Percentiles rank a stretch among this genome's conserved stretches.
phyloP scores from a whole-genome alignment of 2,797 vertebrate species.

The Helostoma temminkii region DNA sequence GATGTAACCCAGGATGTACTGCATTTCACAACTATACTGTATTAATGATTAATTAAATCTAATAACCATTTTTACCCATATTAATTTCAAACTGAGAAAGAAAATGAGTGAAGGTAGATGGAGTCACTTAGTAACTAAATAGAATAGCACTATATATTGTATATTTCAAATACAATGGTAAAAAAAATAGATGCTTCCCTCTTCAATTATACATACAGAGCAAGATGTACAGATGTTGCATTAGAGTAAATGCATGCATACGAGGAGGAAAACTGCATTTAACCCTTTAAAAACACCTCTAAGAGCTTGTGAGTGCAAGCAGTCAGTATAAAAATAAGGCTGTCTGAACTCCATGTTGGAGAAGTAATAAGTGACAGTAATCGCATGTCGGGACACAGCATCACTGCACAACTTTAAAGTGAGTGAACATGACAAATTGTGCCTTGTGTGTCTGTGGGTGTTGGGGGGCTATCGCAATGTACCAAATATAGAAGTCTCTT shows the following conservation, averaged over 20 bases:
- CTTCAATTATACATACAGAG: background rate
- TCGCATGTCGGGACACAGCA: slow-evolving; percentile 22
- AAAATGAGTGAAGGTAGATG: background rate
- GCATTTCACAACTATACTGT: background rate
- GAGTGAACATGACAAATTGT: slow-evolving; percentile 22
- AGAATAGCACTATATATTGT: background rate
- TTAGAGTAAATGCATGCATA: background rate
- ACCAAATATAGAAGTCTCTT: slow-evolving; percentile 68
- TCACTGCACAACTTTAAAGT: slow-evolving; percentile 33
- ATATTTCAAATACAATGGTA: background rate
- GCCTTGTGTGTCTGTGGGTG: slow-evolving; percentile 12
- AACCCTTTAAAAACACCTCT: background rate
- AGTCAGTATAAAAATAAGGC: slow-evolving; percentile 10
- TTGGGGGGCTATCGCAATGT: slow-evolving; percentile 30
- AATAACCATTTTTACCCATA: slow-evolving; percentile 3
- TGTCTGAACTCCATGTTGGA: background rate
- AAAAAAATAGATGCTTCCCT: background rate
- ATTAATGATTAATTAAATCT: background rate
- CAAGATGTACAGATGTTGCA: background rate
- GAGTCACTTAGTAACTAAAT: background rate
- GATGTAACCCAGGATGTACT: background rate
- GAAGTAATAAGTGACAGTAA: slow-evolving; percentile 26
- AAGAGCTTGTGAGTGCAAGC: background rate
- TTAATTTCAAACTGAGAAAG: background rate
- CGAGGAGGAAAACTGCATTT: too few relatives aligned